Evolutionary conservation across 2,113 vertebrate genomes (phyloP).

Genomic region (Sciurus niger): DNA sequence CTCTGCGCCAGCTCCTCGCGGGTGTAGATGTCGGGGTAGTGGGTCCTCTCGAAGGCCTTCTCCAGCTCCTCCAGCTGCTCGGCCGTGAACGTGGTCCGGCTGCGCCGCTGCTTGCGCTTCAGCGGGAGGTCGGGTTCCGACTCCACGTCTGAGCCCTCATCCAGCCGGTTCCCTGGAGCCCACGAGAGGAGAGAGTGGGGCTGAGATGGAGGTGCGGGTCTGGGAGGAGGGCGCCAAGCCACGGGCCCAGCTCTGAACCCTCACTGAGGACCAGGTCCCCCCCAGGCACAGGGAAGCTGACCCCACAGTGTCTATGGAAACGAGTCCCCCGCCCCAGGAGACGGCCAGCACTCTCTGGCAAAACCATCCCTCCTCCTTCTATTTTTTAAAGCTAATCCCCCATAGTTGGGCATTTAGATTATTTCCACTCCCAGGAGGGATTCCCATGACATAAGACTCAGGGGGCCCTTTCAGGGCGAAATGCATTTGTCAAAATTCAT

Average conservation of each 20-base stretch:
- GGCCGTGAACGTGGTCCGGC: constrained; percentile 98
- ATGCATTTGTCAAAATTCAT: not conserved
- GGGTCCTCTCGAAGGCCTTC: constrained; percentile 98
- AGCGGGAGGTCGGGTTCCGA: constrained; percentile 97
- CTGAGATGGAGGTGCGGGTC: not conserved
- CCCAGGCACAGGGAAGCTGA: not conserved
- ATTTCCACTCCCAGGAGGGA: not conserved
- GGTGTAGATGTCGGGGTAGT: constrained; percentile 99
- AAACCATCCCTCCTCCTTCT: fast-evolving
- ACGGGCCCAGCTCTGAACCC: not conserved
- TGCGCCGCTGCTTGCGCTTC: constrained; percentile 98
- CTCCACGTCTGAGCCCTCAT: constrained; percentile 97
- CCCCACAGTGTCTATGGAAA: fast-evolving
- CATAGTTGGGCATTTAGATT: not conserved
- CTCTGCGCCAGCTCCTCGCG: constrained; percentile 98
- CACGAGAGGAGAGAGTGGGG: fast-evolving
- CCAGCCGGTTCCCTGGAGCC: constrained; percentile 95
- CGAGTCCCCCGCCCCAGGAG: not conserved
- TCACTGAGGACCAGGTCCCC: not conserved
- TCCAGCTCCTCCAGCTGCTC: constrained; percentile 99
- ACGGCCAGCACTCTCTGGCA: not conserved
- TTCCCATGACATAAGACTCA: not conserved
- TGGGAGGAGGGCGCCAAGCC: not conserved
- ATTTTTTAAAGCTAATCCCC: not conserved
- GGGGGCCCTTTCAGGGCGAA: not conserved